Percentiles rank a stretch among this genome's conserved stretches.
These are phyloP conservation scores for Takifugu flavidus DNA, from an alignment of 2,113 vertebrate species.

Conservation along the genomic window DNA sequence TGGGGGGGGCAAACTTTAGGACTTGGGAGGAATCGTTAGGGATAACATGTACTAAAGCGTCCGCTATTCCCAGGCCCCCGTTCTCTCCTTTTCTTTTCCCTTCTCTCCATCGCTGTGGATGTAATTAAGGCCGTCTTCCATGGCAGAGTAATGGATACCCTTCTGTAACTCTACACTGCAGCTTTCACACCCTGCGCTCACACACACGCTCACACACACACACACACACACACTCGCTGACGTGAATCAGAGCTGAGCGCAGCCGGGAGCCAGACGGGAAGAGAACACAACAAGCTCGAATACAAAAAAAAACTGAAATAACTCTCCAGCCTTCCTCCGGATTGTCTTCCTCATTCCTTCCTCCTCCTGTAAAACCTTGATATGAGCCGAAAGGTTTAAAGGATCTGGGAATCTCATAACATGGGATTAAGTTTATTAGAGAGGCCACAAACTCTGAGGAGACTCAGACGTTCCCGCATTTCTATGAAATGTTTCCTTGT, in stretches of 20 bases:
- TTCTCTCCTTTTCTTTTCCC: conserved; percentile 8
- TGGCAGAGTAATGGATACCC: conserved; percentile 58
- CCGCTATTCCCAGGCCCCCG: conserved; percentile 12
- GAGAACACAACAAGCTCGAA: conserved; percentile 9
- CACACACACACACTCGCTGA: conserved; percentile 22
- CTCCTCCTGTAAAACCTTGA: conserved; percentile 11
- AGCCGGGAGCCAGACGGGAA: conserved; percentile 4
- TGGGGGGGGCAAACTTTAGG: neutral
- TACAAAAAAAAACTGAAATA: conserved; percentile 16
- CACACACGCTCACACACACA: conserved; percentile 18
- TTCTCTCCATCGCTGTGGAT: conserved; percentile 53
- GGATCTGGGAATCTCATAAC: conserved; percentile 43
- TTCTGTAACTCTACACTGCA: conserved; percentile 49
- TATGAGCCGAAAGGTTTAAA: conserved; percentile 33
- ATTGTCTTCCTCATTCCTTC: neutral
- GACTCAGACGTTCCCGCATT: neutral
- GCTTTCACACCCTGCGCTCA: conserved; percentile 33
- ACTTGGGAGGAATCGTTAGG: neutral
- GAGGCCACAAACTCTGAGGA: conserved; percentile 13
- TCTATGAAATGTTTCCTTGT: neutral
- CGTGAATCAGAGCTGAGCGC: conserved; percentile 7
- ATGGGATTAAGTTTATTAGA: conserved; percentile 35
- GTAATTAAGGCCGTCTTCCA: conserved; percentile 69
- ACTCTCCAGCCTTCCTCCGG: conserved; percentile 3
- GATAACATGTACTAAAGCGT: conserved; percentile 20